phyloP scores from a whole-genome alignment of 2,888 invertebrate species.

The Pristionchus entomophagus region DNA sequence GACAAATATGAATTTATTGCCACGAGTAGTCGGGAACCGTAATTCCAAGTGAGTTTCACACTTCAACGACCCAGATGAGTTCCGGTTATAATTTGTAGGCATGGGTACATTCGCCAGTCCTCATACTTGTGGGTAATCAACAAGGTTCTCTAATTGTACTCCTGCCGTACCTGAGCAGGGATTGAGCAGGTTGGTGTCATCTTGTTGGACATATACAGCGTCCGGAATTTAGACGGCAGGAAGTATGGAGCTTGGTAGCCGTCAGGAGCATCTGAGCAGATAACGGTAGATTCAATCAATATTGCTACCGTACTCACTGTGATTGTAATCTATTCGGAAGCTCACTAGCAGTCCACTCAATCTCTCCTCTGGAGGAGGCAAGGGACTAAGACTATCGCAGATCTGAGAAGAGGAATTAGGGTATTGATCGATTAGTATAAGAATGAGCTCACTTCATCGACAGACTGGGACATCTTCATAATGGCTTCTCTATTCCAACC shows the following conservation, averaged over 20 bases:
- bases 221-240: not conserved
- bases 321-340: conserved; percentile 1
- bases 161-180: not conserved
- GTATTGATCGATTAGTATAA: not conserved
- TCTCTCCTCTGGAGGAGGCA: not conserved
- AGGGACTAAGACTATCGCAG: not conserved
- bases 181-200: not conserved
- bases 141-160: no score
- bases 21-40: no score
- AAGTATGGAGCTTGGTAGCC: not conserved
- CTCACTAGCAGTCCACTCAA: not conserved
- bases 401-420: not conserved
- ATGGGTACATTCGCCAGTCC: no score
- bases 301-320: not conserved
- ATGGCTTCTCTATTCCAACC: not conserved
- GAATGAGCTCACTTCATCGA: not conserved
- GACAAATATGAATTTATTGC: no score
- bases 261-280: not conserved
- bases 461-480: not conserved
- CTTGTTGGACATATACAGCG: not conserved
- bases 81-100: no score
- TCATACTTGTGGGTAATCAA: no score
- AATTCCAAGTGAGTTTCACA: no score
- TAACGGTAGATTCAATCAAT: not conserved
- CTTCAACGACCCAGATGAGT: no score